A percentile compares a stretch with the other conserved stretches of the same genome.
Evolutionary conservation across 2,888 invertebrate species (phyloP).

Genomic region (Chrysolina haemoptera): DNA sequence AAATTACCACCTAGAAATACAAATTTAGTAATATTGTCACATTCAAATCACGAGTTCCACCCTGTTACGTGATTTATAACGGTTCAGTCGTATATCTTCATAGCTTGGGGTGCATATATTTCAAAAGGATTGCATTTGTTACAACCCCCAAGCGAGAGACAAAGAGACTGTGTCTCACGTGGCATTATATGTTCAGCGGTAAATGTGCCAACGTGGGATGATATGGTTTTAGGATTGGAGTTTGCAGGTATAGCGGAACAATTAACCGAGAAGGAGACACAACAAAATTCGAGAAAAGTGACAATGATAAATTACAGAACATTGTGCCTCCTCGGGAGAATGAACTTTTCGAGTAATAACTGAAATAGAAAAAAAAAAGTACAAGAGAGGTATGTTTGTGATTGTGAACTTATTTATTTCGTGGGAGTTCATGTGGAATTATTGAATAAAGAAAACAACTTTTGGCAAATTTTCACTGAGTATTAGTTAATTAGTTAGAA

Average conservation of each 20-base stretch:
- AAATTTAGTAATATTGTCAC: constrained; percentile 60
- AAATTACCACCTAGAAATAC: constrained; percentile 37
- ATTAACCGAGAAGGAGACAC: too few species aligned
- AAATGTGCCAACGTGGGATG: constrained; percentile 24
- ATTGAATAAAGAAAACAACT: too few species aligned
- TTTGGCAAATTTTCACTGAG: too few species aligned
- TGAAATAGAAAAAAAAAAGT: too few species aligned
- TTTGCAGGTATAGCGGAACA: constrained; percentile 2
- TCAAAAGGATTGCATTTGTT: constrained; percentile 59
- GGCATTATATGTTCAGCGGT: constrained; percentile 37
- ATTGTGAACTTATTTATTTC: too few species aligned
- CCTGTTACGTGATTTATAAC: constrained; percentile 66
- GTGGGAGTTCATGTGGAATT: too few species aligned
- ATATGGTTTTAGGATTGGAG: constrained; percentile 24
- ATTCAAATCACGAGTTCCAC: constrained; percentile 63
- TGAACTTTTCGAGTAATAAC: too few species aligned
- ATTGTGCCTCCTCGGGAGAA: too few species aligned
- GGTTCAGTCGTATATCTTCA: constrained; percentile 56
- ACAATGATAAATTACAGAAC: too few species aligned
- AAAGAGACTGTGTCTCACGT: constrained; percentile 35
- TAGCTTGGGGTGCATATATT: constrained; percentile 62
- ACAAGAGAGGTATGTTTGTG: not conserved
- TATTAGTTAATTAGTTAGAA: too few species aligned
- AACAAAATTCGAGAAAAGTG: too few species aligned
- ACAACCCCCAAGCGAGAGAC: constrained; percentile 41